Conservation (phyloP, 2,888 invertebrate species). For the Tanypteryx hageni region DNA sequence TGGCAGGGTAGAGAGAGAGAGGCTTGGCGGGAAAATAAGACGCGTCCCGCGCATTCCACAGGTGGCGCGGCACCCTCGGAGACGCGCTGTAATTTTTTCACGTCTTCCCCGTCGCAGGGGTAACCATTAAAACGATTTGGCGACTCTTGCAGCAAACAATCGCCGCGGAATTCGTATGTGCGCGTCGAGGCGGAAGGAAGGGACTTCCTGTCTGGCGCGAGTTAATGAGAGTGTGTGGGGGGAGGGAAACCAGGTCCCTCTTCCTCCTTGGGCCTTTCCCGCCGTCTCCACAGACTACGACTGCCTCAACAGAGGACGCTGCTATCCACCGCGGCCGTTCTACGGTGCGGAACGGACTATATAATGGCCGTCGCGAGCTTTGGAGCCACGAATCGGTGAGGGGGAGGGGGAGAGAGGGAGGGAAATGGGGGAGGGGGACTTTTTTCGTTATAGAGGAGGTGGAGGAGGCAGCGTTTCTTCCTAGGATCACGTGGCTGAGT, state of each 20-base stretch:
- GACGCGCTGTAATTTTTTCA: not conserved
- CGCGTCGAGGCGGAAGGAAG: conserved; percentile 26
- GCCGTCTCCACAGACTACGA: conserved; percentile 17
- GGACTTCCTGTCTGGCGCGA: not conserved
- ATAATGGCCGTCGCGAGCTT: conserved; percentile 22
- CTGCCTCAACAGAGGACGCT: conserved; percentile 51
- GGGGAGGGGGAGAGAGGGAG: not conserved
- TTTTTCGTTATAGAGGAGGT: not conserved
- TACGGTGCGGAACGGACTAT: conserved; percentile 52
- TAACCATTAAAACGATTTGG: not conserved
- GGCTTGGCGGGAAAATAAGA: not conserved
- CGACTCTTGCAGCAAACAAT: conserved; percentile 17
- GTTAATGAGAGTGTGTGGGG: conserved; percentile 2
- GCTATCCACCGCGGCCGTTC: conserved; percentile 28
- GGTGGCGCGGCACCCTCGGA: not conserved
- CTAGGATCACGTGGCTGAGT: conserved; percentile 49
- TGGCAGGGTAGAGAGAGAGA: not conserved
- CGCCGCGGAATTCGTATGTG: conserved; percentile 8
- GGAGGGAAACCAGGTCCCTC: not conserved
- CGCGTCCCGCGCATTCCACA: not conserved
- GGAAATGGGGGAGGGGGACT: not conserved
- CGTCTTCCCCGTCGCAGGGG: not conserved
- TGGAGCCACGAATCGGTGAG: not conserved
- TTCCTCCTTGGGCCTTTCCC: too few species aligned
- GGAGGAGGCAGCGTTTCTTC: not conserved